Percentiles rank a stretch among this genome's conserved stretches.
These are phyloP conservation scores for Drosophila dunni DNA, from an alignment of 1,140 invertebrate genomes.

Conservation along the genomic window DNA sequence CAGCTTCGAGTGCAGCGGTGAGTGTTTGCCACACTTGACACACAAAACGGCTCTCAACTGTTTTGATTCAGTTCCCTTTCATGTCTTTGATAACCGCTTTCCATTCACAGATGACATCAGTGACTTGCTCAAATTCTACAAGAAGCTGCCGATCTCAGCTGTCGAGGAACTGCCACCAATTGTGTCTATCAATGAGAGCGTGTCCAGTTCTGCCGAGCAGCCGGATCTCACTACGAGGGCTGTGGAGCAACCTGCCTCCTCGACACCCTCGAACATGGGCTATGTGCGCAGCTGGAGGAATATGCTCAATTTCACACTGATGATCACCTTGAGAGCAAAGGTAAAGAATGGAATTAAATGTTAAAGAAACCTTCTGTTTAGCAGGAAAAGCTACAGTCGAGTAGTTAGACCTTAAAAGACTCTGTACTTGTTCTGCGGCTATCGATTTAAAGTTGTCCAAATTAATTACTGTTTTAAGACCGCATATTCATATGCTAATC, in stretches of 20 bases:
- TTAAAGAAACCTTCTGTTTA: too few relatives aligned
- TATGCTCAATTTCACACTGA: conserved; percentile 76
- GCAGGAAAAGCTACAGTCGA: too few relatives aligned
- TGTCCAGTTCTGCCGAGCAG: conserved; percentile 17
- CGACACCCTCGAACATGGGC: conserved; percentile 77
- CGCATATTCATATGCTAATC: too few relatives aligned
- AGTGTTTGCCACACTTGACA: conserved; percentile 23
- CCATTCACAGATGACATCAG: conserved; percentile 74
- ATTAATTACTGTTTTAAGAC: too few relatives aligned
- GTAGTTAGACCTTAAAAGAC: too few relatives aligned
- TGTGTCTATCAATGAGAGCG: conserved; percentile 29
- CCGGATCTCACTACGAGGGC: conserved; percentile 40
- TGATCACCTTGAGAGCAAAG: conserved; percentile 78
- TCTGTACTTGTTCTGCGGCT: not conserved
- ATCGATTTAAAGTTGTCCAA: not conserved
- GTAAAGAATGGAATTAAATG: conserved; percentile 32
- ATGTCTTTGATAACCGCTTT: not conserved
- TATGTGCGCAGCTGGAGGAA: conserved; percentile 78
- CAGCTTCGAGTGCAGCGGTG: conserved; percentile 82
- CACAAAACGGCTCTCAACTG: not conserved
- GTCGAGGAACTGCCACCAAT: conserved; percentile 48
- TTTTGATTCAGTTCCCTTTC: not conserved
- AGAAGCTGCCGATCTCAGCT: conserved; percentile 59
- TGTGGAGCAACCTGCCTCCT: conserved; percentile 42
- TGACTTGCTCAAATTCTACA: conserved; percentile 82